A percentile compares a stretch with the other conserved stretches of the same genome.
Evolutionary conservation across 2,888 invertebrate genomes (phyloP).

Genomic region (Hydrotaea cyrtoneurina): DNA sequence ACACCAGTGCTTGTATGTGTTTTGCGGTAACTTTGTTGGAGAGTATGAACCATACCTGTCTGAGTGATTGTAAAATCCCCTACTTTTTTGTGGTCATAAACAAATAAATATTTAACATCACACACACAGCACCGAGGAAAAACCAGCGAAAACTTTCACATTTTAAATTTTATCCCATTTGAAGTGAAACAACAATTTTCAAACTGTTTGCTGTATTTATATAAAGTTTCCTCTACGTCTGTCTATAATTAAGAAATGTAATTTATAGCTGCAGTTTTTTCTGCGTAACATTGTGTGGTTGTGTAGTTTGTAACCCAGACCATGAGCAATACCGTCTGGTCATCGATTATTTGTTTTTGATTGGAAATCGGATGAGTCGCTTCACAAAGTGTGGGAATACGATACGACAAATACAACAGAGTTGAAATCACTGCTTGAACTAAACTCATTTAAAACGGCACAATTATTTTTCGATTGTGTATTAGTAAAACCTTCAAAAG

Average conservation of each 20-base stretch:
- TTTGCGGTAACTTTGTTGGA: not conserved
- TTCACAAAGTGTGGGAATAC: too few relatives aligned
- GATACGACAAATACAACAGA: too few relatives aligned
- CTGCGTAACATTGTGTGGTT: not conserved
- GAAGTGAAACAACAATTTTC: not conserved
- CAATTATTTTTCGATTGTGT: too few relatives aligned
- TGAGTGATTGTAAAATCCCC: not conserved
- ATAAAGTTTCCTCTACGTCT: not conserved
- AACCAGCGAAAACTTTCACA: not conserved
- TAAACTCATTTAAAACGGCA: too few relatives aligned
- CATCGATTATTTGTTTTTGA: not conserved
- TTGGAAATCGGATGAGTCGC: not conserved
- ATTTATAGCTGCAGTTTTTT: constrained; percentile 4
- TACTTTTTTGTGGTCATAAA: constrained; percentile 12
- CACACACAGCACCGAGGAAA: not conserved
- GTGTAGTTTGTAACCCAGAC: not conserved
- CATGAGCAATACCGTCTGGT: not conserved
- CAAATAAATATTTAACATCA: not conserved
- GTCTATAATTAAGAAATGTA: not conserved
- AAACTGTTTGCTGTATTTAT: not conserved
- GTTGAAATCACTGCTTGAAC: too few relatives aligned
- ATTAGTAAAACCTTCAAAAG: too few relatives aligned
- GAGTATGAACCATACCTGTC: not conserved
- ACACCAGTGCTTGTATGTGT: not conserved
- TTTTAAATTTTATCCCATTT: constrained; percentile 1